Base-by-base conservation (phyloP, 2,888 invertebrate species). In the Slavum lentiscoides region DNA sequence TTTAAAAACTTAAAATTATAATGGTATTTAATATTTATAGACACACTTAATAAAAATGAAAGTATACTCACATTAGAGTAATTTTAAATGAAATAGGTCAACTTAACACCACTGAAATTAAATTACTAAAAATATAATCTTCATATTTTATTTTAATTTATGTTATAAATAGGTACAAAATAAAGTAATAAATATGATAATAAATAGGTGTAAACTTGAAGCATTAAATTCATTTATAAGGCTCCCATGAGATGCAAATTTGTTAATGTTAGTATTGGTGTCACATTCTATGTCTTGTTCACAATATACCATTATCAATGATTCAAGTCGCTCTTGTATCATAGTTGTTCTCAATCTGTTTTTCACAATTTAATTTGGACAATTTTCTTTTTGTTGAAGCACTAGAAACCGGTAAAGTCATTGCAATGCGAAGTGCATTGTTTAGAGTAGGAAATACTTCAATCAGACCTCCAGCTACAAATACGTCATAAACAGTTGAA, bases 271-370 rank as follows among this genome's bases (percentile, higher is more conserved):
- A 43, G n/a, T 43, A 66, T 66, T 66, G 66, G 43, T 66, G 23
- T 66, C 66, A 66, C 66, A 66, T 66, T 66, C n/a, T 66, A 73
- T 55, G 43, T 61, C 74, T 74, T 43, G 43, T 59, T 55, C 61
- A 43, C 30, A 74, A 61, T 49, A 74, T 39, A 74, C 21, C 74
- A 59, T 74, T 43, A 74, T 49, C 74, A 74, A 59, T 61, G 19
- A 58, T 49, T 74, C 61, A 49, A 74, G 61, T 74, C 61, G 58
- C 19, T 74, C 74, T 23, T 74, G 39, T 58, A 61, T 74, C 61
- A 74, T 74, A 59, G 74, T 74, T 43, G 74, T 74, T 39, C 74
- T 59, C 61, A 74, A 61, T 59, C 43, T 23, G 61, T 74, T 74
- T 59, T 59, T 73, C 21, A 74, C 61, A 59, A 74, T 49, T 74